Percentiles rank a stretch among this genome's conserved stretches.
Conservation (phyloP, 1,140 invertebrate species). For the Tribolium madens region DNA sequence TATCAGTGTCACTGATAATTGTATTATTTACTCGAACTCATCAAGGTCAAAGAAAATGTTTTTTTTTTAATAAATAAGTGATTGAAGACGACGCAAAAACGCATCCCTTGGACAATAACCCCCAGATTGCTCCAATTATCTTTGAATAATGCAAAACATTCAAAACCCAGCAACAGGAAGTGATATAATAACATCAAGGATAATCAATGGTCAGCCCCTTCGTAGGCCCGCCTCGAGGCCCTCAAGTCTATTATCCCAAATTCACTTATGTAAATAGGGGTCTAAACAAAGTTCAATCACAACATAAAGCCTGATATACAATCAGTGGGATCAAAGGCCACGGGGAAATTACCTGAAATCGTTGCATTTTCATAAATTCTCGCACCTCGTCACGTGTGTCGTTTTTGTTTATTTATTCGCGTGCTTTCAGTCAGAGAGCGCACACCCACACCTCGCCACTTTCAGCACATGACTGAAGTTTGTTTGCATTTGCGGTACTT, state of each 20-base stretch:
- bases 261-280: background rate
- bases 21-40: background rate
- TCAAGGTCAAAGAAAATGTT: background rate
- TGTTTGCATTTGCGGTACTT: slow-evolving; percentile 4
- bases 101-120: background rate
- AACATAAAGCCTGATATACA: background rate
- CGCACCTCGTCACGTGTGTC: background rate
- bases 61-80: background rate
- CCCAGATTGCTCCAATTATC: background rate
- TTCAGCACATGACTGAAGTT: slow-evolving; percentile 37
- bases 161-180: slow-evolving; percentile 13
- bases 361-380: background rate
- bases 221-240: background rate
- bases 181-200: slow-evolving; percentile 28
- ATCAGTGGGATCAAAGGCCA: background rate
- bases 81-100: too few species aligned
- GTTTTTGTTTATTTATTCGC: slow-evolving; percentile 14
- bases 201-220: slow-evolving; percentile 11
- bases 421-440: background rate
- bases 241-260: background rate
- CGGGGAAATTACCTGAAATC: background rate
- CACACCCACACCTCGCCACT: slow-evolving; percentile 1
- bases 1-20: background rate
- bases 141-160: background rate
- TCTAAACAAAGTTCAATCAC: background rate